Evolutionary conservation across 1,140 invertebrate species (phyloP).

Genomic region (Nasonia longicornis): DNA sequence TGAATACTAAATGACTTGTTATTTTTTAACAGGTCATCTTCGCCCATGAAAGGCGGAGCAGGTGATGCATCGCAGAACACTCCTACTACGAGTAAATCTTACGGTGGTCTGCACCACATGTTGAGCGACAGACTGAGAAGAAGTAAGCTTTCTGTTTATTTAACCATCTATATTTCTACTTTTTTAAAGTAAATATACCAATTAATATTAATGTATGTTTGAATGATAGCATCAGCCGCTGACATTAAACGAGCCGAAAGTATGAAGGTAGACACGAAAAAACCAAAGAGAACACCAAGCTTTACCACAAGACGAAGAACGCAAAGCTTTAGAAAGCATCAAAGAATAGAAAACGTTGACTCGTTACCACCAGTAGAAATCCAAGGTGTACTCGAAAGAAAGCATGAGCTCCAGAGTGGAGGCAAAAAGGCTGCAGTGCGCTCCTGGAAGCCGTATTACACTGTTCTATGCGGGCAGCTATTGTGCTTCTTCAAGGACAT

Average conservation of each 20-base stretch:
- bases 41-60: conserved; percentile 57
- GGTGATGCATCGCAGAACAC: conserved; percentile 53
- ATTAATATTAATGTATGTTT: not conserved
- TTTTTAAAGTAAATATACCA: conserved; percentile 29
- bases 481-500: conserved; percentile 98
- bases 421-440: conserved; percentile 94
- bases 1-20: not conserved
- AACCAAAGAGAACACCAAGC: conserved; percentile 90
- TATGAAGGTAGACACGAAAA: conserved; percentile 83
- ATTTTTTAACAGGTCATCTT: conserved; percentile 45
- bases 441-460: conserved; percentile 96
- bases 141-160: conserved; percentile 58
- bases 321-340: conserved; percentile 87
- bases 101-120: conserved; percentile 74
- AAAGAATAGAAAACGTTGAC: conserved; percentile 78
- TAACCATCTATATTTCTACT: conserved; percentile 15
- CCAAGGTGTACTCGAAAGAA: conserved; percentile 91
- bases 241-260: conserved; percentile 88
- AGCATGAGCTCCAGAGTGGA: conserved; percentile 93
- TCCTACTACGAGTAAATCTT: conserved; percentile 60
- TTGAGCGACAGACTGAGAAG: conserved; percentile 80
- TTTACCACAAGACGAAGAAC: conserved; percentile 92
- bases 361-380: conserved; percentile 90
- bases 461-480: conserved; percentile 94
- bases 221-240: conserved; percentile 58